phyloP scores from a whole-genome alignment of 1,140 invertebrate species.

The Pissodes strobi region DNA sequence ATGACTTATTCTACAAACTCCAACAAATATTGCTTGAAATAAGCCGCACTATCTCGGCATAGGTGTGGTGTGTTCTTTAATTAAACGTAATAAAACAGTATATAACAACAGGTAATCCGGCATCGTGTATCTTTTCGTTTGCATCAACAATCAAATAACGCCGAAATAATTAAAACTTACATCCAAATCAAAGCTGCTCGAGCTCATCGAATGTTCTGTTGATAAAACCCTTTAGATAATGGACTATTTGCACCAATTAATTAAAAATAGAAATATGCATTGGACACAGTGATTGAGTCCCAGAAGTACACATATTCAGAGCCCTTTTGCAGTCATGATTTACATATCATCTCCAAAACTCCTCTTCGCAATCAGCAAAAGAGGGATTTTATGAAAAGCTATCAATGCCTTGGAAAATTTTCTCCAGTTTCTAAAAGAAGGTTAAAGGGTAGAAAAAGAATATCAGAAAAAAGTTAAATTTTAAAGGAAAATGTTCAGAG shows the following conservation, averaged over 20 bases:
- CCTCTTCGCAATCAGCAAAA: too few relatives aligned
- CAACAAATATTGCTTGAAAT: neutral
- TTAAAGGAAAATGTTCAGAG: too few relatives aligned
- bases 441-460: too few relatives aligned
- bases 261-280: neutral
- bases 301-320: too few relatives aligned
- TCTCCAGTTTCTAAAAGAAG: too few relatives aligned
- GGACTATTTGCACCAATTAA: neutral
- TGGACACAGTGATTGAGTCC: too few relatives aligned
- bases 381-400: too few relatives aligned
- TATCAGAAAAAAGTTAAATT: too few relatives aligned
- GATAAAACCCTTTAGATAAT: neutral
- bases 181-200: constrained; percentile 11
- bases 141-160: constrained; percentile 7
- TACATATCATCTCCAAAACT: too few relatives aligned
- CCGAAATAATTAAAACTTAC: constrained; percentile 11
- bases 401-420: too few relatives aligned
- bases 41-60: neutral
- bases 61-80: neutral
- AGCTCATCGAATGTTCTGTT: neutral
- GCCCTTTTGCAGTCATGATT: too few relatives aligned
- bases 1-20: neutral
- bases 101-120: neutral
- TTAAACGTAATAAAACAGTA: constrained; percentile 7
- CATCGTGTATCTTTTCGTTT: constrained; percentile 3